Evolutionary conservation across 2,113 vertebrate species (phyloP), one percentile per base, ranked within the genome.

Genomic region (Otis tarda): DNA sequence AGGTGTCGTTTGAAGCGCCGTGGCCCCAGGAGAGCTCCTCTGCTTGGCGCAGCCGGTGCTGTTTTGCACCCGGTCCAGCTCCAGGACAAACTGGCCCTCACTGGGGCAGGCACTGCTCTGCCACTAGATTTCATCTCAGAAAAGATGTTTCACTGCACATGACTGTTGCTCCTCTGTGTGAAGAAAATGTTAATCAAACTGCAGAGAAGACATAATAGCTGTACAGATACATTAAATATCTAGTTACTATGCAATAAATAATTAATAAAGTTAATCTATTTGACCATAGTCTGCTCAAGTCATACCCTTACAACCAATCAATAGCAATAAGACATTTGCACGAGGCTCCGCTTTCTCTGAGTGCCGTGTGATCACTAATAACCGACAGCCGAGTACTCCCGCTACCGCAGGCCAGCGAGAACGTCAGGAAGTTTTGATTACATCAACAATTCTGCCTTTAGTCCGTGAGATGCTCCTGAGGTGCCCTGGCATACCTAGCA

Each of bases 211-310:
- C 57, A 55, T 74, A 64, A 27, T 37, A 78, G 87, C 83, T 71
- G 59, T 13, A 45, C 23, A 73, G 86, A 83, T 57, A 65, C 33
- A 80, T 87, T 92, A 93, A 96, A 91, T 87, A 79, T 71, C 85
- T 83, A 92, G 85, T 89, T 75, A 70, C 67, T 79, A 4, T 0
- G 9, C 2, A 14, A 49, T 83, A 39, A 63, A 63, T 88, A 88
- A 61, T 90, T 73, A 77, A 94, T 47, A 39, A 83, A 91, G 75
- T 95, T 95, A 83, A 97, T 88, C 86, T 89, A 41, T 86, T 87
- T 79, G 59, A 50, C 70, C 78, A 17, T 45, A n/a, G 45, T 87
- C 61, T 69, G 81, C 74, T 79, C 87, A 70, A 91, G 87, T 75
- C 85, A 65, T 73, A 76, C n/a, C 68, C 68, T 70, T 79, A 74